Evolutionary conservation across 1,140 invertebrate species (phyloP), one percentile per base, ranked within the genome.

Genomic region (Bombus waltoni): DNA sequence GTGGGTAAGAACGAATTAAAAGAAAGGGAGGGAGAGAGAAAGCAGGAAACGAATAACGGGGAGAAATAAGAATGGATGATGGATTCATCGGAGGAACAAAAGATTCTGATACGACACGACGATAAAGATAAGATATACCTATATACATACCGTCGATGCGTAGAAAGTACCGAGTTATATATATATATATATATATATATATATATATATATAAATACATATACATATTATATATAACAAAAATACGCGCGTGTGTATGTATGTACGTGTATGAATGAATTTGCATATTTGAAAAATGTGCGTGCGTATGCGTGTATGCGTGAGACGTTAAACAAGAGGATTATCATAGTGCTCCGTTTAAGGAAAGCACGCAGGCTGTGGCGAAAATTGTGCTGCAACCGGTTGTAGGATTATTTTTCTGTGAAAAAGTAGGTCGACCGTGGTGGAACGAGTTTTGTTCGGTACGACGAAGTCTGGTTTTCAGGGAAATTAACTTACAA

Each of bases 261-360:
- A 83, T 83, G 88, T 79, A 79, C 72, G 76, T 76, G 57, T 65
- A 38, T 15, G 77, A 80, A 42, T 77, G 53, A 40, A 15, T 53
- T 18, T 62, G 65, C 4, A 53, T 65, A 65, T 81, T 73, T 70
- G 81, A 74, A 83, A 62, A 68, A 81, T 59, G 44, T n/a, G 59
- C 57, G 57, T 28, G 71, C 79, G 22, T 66, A 68, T 83, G 25
- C 42, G 81, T n/a, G 47, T 53, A 53, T 38, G 87, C 62, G 81
- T 87, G 87, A 71, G 42, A 68, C 57, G 66, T 90, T 86, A 87
- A 86, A 79, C 68, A 91, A 87, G 79, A 87, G 71, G 79, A 90
- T 78, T 85, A 83, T 82, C 68, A 79, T 91, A 91, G 88, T 83
- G 85, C 59, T 91, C 87, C 85, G 77, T 90, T 90, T 90, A 89